These are phyloP conservation scores for Anticlea derivata DNA, from an alignment of 2,888 invertebrate genomes.

Conservation along the genomic window DNA sequence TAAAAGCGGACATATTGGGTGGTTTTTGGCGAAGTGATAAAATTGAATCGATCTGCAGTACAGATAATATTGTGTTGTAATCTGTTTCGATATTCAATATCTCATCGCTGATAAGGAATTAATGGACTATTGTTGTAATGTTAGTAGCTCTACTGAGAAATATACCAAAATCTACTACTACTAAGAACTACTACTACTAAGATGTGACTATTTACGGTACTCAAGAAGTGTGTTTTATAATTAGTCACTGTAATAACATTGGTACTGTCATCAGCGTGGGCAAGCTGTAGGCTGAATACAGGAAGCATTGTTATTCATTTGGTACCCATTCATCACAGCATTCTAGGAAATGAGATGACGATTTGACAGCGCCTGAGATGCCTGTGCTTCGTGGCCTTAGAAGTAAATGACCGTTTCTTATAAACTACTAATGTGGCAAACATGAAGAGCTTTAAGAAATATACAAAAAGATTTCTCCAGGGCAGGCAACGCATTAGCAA, in stretches of 20 bases:
- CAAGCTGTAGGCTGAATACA: neutral
- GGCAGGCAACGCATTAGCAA: too few species aligned
- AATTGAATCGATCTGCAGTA: slow-evolving; percentile 13
- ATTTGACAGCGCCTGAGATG: neutral
- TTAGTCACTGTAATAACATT: neutral
- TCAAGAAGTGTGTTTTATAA: neutral
- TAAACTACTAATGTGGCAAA: too few species aligned
- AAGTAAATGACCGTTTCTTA: too few species aligned
- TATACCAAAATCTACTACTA: too few species aligned
- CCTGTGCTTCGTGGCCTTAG: too few species aligned
- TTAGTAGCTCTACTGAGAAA: slow-evolving; percentile 2
- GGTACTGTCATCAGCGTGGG: slow-evolving; percentile 6
- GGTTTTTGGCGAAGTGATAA: slow-evolving; percentile 14
- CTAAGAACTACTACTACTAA: too few species aligned
- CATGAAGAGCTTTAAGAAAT: too few species aligned
- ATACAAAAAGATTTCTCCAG: too few species aligned
- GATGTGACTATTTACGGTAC: too few species aligned
- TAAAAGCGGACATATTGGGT: neutral
- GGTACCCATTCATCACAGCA: neutral
- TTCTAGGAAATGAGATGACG: slow-evolving; percentile 10
- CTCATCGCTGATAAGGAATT: slow-evolving; percentile 16
- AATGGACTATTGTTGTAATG: slow-evolving; percentile 21
- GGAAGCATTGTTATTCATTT: slow-evolving; percentile 7
- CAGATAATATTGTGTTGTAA: slow-evolving; percentile 24
- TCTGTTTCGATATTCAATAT: slow-evolving; percentile 13